Evolutionary conservation across 2,888 invertebrate species (phyloP).

Genomic region (Merodon equestris): DNA sequence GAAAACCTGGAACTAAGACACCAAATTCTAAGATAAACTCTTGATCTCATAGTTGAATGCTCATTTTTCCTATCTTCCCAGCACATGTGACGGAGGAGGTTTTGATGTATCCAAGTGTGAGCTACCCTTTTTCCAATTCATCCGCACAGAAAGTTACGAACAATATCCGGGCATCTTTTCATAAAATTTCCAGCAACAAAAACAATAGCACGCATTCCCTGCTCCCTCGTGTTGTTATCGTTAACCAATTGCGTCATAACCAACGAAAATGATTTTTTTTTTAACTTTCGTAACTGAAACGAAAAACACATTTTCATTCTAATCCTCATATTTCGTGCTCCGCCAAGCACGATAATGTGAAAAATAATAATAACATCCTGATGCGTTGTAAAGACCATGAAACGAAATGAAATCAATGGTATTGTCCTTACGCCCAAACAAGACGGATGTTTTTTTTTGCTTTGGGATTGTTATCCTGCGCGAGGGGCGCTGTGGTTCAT

Average conservation of each 20-base stretch:
- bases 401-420: constrained; percentile 54
- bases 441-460: too few species aligned
- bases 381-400: constrained; percentile 36
- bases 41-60: too few species aligned
- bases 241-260: too few species aligned
- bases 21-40: too few species aligned
- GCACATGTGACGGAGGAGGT: too few species aligned
- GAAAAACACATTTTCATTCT: constrained; percentile 53
- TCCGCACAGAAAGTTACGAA: not conserved
- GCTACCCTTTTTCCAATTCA: not conserved
- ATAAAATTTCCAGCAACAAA: not conserved
- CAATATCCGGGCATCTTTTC: not conserved
- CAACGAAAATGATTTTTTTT: too few species aligned
- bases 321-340: constrained; percentile 59
- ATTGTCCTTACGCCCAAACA: constrained; percentile 40
- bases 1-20: too few species aligned
- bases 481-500: constrained; percentile 18
- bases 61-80: too few species aligned
- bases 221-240: too few species aligned
- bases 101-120: too few species aligned
- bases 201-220: too few species aligned
- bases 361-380: constrained; percentile 65
- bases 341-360: constrained; percentile 61
- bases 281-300: constrained; percentile 5
- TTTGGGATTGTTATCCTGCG: not conserved